Evolutionary conservation across 2,797 vertebrate genomes (phyloP), one percentile per base, ranked within the genome.

Genomic region (Acipenser oxyrinchus): DNA sequence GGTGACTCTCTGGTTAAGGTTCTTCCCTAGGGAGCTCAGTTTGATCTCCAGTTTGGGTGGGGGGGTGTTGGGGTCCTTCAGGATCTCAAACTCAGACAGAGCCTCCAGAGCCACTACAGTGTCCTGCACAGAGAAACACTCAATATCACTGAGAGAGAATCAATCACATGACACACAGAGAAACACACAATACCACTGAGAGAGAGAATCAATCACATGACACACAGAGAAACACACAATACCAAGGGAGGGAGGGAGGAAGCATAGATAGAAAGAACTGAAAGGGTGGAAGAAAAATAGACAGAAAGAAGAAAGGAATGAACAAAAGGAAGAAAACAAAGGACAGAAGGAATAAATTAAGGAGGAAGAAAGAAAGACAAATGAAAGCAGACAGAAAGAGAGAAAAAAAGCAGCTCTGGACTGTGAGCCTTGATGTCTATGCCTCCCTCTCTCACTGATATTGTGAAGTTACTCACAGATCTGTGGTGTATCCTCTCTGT

Each of bases 51-150:
- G 0, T n/a, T 66, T 62, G 59, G 59, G 1, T 10, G 75, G 55
- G 0, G 68, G 7, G 4, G 10, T 23, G 7, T 0, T 0, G 0
- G 53, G 0, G n/a, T 13, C 74, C 9, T 59, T 72, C 11, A 83
- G n/a, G 3, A 84, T 75, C 82, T 88, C 90, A 69, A 91, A 94
- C 0, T 80, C 77, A 0, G 91, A 79, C 0, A 95, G 81, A 6
- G 92, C 91, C 3, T 95, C 92, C 77, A 95, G 62, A 0, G 90
- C 87, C 48, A 92, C 70, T 7, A 91, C 75, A 0, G 93, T 95
- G 73, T 95, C 93, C 94, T 95, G 65, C 59, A 37, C 23, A 37
- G 23, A 37, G 23, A 37, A 37, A 37, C 23, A 37, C 23, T 37
- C 23, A 37, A 37, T 37, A 37, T 2, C 23, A 37, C 23, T 37